Evolutionary conservation across 1,140 invertebrate genomes (phyloP).

Genomic region (Mamestra configurata): DNA sequence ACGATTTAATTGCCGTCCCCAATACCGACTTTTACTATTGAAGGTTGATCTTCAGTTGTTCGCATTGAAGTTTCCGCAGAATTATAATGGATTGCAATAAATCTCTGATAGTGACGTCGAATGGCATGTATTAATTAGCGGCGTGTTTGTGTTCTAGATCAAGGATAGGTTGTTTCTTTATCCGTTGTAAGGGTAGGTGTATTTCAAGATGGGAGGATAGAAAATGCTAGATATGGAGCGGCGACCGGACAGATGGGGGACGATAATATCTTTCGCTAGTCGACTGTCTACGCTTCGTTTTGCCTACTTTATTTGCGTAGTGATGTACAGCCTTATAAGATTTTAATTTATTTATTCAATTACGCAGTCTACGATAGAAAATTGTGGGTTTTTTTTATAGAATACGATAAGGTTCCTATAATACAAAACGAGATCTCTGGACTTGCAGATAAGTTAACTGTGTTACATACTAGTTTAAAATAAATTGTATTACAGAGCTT

Average conservation of each 20-base stretch:
- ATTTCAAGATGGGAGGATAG: constrained; percentile 71
- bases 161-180: constrained; percentile 71
- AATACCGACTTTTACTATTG: constrained; percentile 58
- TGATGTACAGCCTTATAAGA: constrained; percentile 43
- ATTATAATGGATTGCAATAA: constrained; percentile 56
- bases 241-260: constrained; percentile 66
- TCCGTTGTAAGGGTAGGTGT: constrained; percentile 66
- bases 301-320: constrained; percentile 68
- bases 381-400: constrained; percentile 40
- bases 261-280: constrained; percentile 69
- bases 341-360: constrained; percentile 52
- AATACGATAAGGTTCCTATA: constrained; percentile 24
- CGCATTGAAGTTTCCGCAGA: constrained; percentile 50
- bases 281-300: constrained; percentile 63
- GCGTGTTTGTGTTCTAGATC: constrained; percentile 71
- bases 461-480: not conserved
- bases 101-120: constrained; percentile 51
- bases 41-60: constrained; percentile 61
- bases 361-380: constrained; percentile 31
- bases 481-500: no score
- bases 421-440: constrained; percentile 1
- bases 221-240: constrained; percentile 74
- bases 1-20: constrained; percentile 66
- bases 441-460: not conserved
- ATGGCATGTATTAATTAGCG: constrained; percentile 71